Evolutionary conservation across 2,797 vertebrate species (phyloP).

Genomic region (Galaxias olidus): DNA sequence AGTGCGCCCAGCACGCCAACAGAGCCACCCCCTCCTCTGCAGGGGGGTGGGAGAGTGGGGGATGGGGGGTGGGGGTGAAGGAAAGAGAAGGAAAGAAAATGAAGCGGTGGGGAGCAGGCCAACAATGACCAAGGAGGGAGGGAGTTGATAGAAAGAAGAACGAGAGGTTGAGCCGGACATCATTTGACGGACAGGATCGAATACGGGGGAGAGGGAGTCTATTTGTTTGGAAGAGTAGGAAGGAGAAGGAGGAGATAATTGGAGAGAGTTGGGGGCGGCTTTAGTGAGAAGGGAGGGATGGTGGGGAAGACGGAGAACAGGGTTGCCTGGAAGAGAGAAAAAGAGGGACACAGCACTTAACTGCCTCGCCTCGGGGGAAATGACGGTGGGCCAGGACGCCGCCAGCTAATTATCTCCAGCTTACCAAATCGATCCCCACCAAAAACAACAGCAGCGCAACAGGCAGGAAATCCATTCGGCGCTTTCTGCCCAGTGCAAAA

Average conservation of each 20-base stretch:
- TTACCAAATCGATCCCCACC: constrained; percentile 66
- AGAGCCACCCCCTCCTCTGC: constrained; percentile 26
- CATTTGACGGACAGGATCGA: not conserved
- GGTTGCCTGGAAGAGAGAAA: constrained; percentile 28
- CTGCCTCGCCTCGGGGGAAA: constrained; percentile 44
- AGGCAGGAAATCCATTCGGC: constrained; percentile 64
- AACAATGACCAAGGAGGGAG: not conserved
- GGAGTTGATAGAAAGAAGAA: constrained; percentile 15
- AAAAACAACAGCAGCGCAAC: constrained; percentile 64
- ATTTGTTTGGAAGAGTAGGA: constrained; percentile 1
- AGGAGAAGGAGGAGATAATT: not conserved
- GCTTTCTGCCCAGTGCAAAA: constrained; percentile 40
- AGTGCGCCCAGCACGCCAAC: constrained; percentile 33
- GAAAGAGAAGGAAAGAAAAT: constrained; percentile 21
- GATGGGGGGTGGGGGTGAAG: not conserved
- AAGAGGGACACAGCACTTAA: constrained; percentile 26
- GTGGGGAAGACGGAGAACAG: constrained; percentile 24
- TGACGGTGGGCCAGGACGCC: constrained; percentile 48
- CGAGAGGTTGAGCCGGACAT: constrained; percentile 1
- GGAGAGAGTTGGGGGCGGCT: not conserved
- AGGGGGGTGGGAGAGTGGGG: constrained; percentile 24
- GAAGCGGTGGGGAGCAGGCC: constrained; percentile 33
- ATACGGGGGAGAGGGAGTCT: constrained; percentile 21
- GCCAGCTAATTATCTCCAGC: constrained; percentile 67
- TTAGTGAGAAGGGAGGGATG: not conserved